Evolutionary conservation across 2,888 invertebrate species (phyloP).

Genomic region (Tenodera sinensis): DNA sequence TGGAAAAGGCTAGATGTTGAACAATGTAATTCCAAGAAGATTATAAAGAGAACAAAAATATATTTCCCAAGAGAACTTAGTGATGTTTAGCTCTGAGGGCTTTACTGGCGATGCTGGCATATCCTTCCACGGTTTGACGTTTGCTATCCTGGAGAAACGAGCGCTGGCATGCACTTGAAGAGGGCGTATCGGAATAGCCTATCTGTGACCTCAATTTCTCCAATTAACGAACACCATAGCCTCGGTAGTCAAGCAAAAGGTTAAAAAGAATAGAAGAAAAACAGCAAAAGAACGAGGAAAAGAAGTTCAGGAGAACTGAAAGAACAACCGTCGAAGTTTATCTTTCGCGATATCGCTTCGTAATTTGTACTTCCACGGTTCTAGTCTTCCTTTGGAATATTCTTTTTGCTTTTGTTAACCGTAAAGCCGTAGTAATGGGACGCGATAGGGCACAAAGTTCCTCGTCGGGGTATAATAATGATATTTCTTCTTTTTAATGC

Average conservation of each 20-base stretch:
- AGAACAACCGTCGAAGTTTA: background rate
- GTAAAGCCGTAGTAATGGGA: too few relatives aligned
- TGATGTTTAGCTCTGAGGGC: too few relatives aligned
- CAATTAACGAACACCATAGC: background rate
- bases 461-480: too few relatives aligned
- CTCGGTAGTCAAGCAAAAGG: background rate
- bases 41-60: too few relatives aligned
- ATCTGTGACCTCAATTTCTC: background rate
- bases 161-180: background rate
- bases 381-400: background rate
- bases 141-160: background rate
- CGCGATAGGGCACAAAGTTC: too few relatives aligned
- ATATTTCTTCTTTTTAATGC: too few relatives aligned
- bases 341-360: background rate
- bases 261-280: background rate
- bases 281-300: background rate
- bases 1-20: too few relatives aligned
- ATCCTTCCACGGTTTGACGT: background rate
- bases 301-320: background rate
- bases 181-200: background rate
- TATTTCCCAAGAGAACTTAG: too few relatives aligned
- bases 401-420: too few relatives aligned
- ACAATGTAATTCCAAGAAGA: too few relatives aligned
- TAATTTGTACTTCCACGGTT: background rate
- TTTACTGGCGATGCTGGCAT: background rate